phyloP scores from a whole-genome alignment of 92 coral and sea anemone species.

The Meandrina meandrites region DNA sequence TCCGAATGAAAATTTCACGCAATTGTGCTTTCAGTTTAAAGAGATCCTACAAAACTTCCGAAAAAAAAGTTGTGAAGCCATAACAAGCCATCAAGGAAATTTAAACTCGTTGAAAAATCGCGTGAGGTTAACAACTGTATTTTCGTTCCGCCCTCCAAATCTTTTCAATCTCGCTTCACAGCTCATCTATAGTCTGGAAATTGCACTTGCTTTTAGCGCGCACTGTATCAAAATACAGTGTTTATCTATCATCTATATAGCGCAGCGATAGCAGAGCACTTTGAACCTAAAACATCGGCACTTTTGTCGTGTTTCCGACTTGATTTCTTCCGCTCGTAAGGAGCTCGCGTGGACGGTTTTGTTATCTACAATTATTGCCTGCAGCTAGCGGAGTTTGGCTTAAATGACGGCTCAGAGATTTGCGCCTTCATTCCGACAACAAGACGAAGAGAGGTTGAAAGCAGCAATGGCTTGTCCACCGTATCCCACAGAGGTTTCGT shows the following conservation, averaged over 20 bases:
- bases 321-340: constrained; percentile 53
- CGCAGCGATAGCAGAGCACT: constrained; percentile 47
- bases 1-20: neutral
- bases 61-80: neutral
- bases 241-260: constrained; percentile 42
- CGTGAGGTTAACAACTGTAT: constrained; percentile 34
- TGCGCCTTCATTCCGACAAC: constrained; percentile 16
- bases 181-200: constrained; percentile 10
- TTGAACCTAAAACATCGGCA: constrained; percentile 50
- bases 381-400: constrained; percentile 40
- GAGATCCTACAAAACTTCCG: neutral
- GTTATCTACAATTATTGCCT: constrained; percentile 51
- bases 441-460: neutral
- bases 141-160: constrained; percentile 33
- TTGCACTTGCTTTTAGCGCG: constrained; percentile 38
- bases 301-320: constrained; percentile 54
- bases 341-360: constrained; percentile 44
- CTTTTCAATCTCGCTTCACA: constrained; percentile 24
- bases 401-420: constrained; percentile 44
- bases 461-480: constrained; percentile 44
- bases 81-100: neutral
- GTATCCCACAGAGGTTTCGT: constrained; percentile 46
- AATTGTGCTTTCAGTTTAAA: neutral
- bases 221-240: constrained; percentile 33
- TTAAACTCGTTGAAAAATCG: constrained; percentile 1